Percentiles rank a stretch among this genome's conserved stretches.
phyloP scores from a whole-genome alignment of 2,888 invertebrate genomes.

The Suillia variegata region DNA sequence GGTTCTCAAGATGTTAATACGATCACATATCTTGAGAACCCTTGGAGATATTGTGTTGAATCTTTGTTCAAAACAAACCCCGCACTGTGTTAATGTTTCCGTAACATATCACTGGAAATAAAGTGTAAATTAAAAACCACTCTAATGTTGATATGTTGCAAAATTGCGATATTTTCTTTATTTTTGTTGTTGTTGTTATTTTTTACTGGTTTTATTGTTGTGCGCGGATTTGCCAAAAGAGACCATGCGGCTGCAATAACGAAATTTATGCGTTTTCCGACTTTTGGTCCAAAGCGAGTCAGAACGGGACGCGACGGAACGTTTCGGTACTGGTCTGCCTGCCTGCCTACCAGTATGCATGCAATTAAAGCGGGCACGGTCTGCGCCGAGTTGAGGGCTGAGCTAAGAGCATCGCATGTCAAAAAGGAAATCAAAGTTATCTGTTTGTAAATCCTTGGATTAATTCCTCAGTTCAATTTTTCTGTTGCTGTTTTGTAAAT shows the following conservation, averaged over 20 bases:
- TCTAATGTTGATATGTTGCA: no score
- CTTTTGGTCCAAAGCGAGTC: no score
- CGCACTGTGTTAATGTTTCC: no score
- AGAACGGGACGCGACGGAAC: no score
- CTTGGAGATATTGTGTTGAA: no score
- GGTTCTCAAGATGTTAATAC: no score
- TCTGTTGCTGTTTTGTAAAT: neutral
- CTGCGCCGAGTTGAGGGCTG: no score
- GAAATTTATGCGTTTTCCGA: slow-evolving; percentile 45
- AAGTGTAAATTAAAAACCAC: no score
- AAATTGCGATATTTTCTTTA: neutral
- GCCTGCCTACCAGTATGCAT: slow-evolving; percentile 24
- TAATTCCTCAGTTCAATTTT: neutral
- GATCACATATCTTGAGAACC: no score
- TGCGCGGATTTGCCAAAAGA: slow-evolving; percentile 40
- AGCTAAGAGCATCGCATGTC: slow-evolving; percentile 14
- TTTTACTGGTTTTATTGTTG: slow-evolving; percentile 18
- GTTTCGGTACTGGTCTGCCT: neutral
- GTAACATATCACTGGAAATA: no score
- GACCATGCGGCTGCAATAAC: slow-evolving; percentile 33
- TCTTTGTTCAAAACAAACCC: no score
- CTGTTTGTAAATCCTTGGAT: slow-evolving; percentile 22
- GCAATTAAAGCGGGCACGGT: slow-evolving; percentile 33
- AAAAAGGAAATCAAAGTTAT: slow-evolving; percentile 30
- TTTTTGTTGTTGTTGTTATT: slow-evolving; percentile 15